Conservation (phyloP, 2,888 invertebrate genomes). For the Scrobipalpa atriplicella region DNA sequence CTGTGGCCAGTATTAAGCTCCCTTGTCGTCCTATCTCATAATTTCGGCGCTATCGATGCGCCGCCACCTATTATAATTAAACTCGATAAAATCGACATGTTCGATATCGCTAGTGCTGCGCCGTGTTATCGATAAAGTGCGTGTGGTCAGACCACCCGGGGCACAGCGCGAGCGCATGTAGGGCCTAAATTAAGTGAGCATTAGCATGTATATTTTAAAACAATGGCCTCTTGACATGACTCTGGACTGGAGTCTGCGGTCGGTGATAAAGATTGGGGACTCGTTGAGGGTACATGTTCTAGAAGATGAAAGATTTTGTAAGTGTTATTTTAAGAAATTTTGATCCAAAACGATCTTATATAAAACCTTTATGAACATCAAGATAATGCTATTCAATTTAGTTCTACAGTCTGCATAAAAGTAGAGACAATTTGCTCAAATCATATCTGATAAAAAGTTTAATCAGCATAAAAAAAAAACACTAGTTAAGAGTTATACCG, state of each 20-base stretch:
- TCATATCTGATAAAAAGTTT: no score
- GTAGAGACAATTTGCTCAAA: no score
- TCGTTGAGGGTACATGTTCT: background rate
- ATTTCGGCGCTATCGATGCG: conserved; percentile 42
- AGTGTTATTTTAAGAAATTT: background rate
- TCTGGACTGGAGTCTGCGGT: conserved; percentile 11
- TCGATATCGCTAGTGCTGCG: conserved; percentile 48
- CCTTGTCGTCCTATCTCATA: conserved; percentile 44
- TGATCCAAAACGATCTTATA: background rate
- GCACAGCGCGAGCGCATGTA: conserved; percentile 39
- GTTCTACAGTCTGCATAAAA: no score
- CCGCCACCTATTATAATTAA: conserved; percentile 57
- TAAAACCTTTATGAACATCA: background rate
- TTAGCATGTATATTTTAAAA: conserved; percentile 48
- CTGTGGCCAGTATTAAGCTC: conserved; percentile 40
- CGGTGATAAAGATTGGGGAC: conserved; percentile 15
- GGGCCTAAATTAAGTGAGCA: conserved; percentile 47
- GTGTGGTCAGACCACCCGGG: conserved; percentile 58
- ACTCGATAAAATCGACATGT: conserved; percentile 57
- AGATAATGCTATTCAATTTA: background rate
- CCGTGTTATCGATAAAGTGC: conserved; percentile 35
- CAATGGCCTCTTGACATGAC: conserved; percentile 41
- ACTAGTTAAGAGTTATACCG: no score
- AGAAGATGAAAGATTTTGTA: background rate
- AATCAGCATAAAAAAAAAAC: no score